Evolutionary conservation across 2,888 invertebrate genomes (phyloP), one percentile per base, ranked within the genome.

Genomic region (Lithosia quadra): DNA sequence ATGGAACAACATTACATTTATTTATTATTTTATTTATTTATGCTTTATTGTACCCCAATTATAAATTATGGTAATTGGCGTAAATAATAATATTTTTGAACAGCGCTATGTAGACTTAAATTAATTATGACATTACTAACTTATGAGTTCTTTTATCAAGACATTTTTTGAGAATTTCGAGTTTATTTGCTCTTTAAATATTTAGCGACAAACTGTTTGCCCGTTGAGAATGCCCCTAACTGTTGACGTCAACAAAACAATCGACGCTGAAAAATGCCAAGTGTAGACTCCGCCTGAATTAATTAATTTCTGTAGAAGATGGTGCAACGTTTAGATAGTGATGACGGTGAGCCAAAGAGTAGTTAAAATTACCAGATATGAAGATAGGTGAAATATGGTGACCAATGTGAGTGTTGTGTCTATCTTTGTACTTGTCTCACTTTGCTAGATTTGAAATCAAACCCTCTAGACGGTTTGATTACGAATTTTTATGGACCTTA

Each of bases 211-310:
- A 61, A 68, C n/a, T 24, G 11, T 68, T 34, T 55, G 68, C 22
- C 1, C 13, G 56, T 10, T 34, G 43, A 33, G 33, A 69, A 22
- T 69, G 55, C 64, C 63, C 49, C 70, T 65, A 63, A 59, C 24
- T 55, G 81, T 79, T 72, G 81, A 82, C 68, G 66, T 61, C 49
- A 59, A 28, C 58, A 69, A 76, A 76, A 72, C 72, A 63, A 49
- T 65, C 65, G 58, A 68, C 76, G 68, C 69, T 71, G 71, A 80
- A 80, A 81, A 82, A 81, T 76, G 72, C 67, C 64, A 68, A 75
- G 72, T 76, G 72, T 79, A 75, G 86, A 84, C 82, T 85, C 80
- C 75, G 83, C 84, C 83, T 78, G 85, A 90, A 90, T 88, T 86
- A 88, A 90, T 90, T 89, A 88, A 86, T 85, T 87, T 85, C 75